A percentile compares a stretch with the other conserved stretches of the same genome.
Conservation (phyloP, 2,113 vertebrate species). For the Prunella fulvescens region DNA sequence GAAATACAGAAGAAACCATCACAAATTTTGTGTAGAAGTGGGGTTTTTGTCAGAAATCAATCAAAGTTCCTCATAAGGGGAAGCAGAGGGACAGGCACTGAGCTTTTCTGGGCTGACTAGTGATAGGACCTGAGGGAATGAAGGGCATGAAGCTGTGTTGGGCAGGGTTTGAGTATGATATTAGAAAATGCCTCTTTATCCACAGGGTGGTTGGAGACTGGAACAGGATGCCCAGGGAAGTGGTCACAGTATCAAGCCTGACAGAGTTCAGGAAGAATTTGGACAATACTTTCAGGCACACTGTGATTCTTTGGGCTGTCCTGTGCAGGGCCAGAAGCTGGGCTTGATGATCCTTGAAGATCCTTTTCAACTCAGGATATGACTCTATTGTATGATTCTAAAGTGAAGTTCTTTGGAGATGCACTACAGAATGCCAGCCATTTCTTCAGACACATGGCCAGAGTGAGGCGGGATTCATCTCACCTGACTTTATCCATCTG, state of each 20-base stretch:
- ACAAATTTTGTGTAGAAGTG: not conserved
- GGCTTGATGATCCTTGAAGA: not conserved
- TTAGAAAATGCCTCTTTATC: not conserved
- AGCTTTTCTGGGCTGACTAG: not conserved
- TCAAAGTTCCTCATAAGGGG: not conserved
- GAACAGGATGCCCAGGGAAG: not conserved
- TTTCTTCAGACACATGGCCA: not conserved
- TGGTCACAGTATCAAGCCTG: not conserved
- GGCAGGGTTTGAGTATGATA: not conserved
- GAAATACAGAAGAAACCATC: not conserved
- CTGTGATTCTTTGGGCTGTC: not conserved
- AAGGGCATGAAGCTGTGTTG: not conserved
- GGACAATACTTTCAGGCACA: not conserved
- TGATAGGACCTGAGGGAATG: accelerated
- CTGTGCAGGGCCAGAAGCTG: not conserved
- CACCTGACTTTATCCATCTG: not conserved
- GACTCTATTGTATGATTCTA: not conserved
- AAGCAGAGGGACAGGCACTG: not conserved
- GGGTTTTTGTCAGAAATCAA: not conserved
- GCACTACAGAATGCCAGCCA: not conserved
- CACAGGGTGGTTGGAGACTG: not conserved
- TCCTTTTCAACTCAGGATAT: not conserved
- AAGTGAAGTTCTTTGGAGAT: not conserved
- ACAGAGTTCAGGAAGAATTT: not conserved
- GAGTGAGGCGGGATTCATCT: not conserved